These are phyloP conservation scores for Pseudomyrmex flavicornis DNA, from an alignment of 1,140 invertebrate genomes.

Conservation along the genomic window DNA sequence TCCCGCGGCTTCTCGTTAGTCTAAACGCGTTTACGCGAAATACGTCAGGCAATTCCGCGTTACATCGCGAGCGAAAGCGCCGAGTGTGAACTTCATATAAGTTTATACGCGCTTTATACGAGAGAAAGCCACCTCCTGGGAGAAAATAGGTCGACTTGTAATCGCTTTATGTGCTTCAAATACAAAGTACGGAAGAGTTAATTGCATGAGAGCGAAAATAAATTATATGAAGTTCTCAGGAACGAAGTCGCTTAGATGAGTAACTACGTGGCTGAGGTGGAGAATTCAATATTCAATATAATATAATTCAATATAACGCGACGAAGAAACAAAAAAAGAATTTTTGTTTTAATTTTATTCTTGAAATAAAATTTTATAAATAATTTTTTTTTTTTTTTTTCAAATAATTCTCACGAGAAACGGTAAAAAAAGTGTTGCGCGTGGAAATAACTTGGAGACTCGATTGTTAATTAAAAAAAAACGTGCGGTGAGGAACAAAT, in stretches of 20 bases:
- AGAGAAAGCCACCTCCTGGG: conserved; percentile 17
- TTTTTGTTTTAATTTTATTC: not conserved
- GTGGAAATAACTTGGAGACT: too few species aligned
- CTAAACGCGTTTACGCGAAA: conserved; percentile 48
- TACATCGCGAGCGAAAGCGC: not conserved
- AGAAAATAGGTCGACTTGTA: conserved; percentile 48
- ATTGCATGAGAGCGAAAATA: conserved; percentile 26
- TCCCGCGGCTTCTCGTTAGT: conserved; percentile 32
- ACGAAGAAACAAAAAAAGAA: not conserved
- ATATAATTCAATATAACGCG: too few species aligned
- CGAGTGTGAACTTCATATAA: conserved; percentile 51
- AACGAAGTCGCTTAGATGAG: conserved; percentile 2
- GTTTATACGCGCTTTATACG: conserved; percentile 26
- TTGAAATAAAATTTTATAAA: too few species aligned
- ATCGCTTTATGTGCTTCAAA: conserved; percentile 35
- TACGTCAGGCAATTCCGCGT: not conserved
- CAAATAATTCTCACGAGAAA: too few species aligned
- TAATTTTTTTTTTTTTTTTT: too few species aligned
- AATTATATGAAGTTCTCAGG: not conserved
- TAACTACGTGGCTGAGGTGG: not conserved
- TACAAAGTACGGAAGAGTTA: conserved; percentile 16
- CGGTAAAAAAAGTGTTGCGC: too few species aligned
- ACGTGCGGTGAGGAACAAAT: not conserved
- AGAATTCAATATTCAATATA: not conserved
- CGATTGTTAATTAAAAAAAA: conserved; percentile 6